These are phyloP conservation scores for Anastatus disparis DNA, from an alignment of 1,140 invertebrate species.

Conservation along the genomic window DNA sequence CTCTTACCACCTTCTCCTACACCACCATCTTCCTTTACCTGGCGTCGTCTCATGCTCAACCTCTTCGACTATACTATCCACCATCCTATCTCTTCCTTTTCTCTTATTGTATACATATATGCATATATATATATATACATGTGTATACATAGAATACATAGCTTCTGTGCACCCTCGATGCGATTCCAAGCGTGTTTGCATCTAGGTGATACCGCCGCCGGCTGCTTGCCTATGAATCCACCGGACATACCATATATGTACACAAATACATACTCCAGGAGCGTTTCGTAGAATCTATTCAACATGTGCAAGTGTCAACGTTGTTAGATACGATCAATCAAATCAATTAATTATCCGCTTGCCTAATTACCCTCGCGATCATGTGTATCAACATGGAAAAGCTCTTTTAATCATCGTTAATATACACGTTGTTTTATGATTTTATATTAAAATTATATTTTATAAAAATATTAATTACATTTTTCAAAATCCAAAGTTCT, in stretches of 20 bases:
- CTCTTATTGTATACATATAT: no score
- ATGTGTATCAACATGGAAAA: no score
- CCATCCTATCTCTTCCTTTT: conserved; percentile 34
- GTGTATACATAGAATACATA: conserved; percentile 39
- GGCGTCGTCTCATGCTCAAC: not conserved
- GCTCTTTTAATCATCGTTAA: no score
- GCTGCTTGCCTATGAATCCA: conserved; percentile 56
- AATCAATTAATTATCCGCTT: conserved; percentile 65
- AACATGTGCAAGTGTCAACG: conserved; percentile 64
- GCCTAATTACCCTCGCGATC: conserved; percentile 44
- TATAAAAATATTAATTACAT: not conserved
- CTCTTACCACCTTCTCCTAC: not conserved
- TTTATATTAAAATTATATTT: no score
- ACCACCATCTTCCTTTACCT: conserved; percentile 29
- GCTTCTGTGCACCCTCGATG: conserved; percentile 8
- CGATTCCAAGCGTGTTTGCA: conserved; percentile 23
- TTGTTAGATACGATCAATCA: conserved; percentile 62
- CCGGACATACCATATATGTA: conserved; percentile 54
- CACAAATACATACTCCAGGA: no score
- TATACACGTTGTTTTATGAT: no score
- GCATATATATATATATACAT: conserved; percentile 35
- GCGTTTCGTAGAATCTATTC: conserved; percentile 57
- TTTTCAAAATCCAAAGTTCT: not conserved
- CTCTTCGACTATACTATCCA: no score
- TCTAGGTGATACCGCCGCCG: conserved; percentile 21